A percentile compares a stretch with the other conserved stretches of the same genome.
These are phyloP conservation scores for Ceratosolen solmsi DNA, from an alignment of 1,140 invertebrate genomes.

Conservation along the genomic window DNA sequence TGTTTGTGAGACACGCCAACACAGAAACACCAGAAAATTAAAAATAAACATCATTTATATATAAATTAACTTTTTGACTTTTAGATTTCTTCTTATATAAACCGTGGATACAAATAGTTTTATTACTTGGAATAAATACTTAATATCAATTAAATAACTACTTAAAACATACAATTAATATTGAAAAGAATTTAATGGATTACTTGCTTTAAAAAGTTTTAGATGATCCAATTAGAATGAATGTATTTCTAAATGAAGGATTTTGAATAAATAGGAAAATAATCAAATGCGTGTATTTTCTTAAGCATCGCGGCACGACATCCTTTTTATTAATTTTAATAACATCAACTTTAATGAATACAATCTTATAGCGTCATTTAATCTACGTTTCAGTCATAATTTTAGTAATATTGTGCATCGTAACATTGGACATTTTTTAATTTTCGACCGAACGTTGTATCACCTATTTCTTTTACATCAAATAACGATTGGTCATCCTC, in stretches of 20 bases:
- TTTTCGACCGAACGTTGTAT: conserved; percentile 30
- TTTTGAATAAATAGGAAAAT: background rate
- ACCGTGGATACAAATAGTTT: too few relatives aligned
- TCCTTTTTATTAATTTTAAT: conserved; percentile 68
- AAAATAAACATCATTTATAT: too few relatives aligned
- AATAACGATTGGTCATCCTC: conserved; percentile 25
- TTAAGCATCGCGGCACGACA: conserved; percentile 41
- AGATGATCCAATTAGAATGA: too few relatives aligned
- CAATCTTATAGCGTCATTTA: conserved; percentile 64
- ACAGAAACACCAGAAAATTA: too few relatives aligned
- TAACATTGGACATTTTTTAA: conserved; percentile 56
- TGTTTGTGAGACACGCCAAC: too few relatives aligned
- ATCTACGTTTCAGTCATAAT: conserved; percentile 48
- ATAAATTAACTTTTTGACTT: too few relatives aligned
- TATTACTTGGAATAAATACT: too few relatives aligned
- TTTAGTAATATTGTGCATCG: conserved; percentile 66
- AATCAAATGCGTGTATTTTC: background rate
- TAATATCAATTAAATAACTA: too few relatives aligned
- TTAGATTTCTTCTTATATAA: too few relatives aligned
- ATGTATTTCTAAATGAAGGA: background rate
- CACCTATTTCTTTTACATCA: conserved; percentile 29
- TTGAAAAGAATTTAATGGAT: too few relatives aligned
- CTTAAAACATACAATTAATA: too few relatives aligned
- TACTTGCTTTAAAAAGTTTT: too few relatives aligned
- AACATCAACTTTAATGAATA: conserved; percentile 73